Evolutionary conservation across 1,140 invertebrate genomes (phyloP), one percentile per base, ranked within the genome.

Genomic region (Hirudo medicinalis): DNA sequence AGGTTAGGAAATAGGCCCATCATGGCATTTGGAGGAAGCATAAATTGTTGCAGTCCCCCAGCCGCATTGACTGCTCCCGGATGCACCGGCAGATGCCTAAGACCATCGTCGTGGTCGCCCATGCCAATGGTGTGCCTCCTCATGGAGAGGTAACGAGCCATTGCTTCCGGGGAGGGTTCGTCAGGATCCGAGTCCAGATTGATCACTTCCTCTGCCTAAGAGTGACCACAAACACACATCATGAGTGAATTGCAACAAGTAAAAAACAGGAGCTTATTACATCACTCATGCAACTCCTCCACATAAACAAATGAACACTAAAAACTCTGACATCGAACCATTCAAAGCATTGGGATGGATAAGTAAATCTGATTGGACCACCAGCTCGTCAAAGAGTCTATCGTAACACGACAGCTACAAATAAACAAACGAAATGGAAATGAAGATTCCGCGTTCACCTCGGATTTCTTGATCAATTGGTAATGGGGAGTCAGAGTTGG

Each of bases 101-200:
- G 22, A 25, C 53, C 15, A 13, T 49, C 40, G 36, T 70, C 40
- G 25, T 27, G 25, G 20, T 66, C 90, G 9, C 91, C 91, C 11
- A 92, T 92, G 5, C 93, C 92, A 20, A 96, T 91, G 0, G 93
- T 96, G 79, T 96, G 92, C 68, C 92, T 85, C 71, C 92, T 83
- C 66, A 89, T 87, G 1, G 86, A 84, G 71, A 83, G 78, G 75
- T 84, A 84, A 11, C 80, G 74, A 6, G 78, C 79, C 40, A 82
- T 69, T 8, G 81, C 81, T 72, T 82, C 81, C 0, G 80, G 80
- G 13, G 77, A 79, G 3, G 81, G 81, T 71, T 81, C 81, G 67
- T 84, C 82, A 70, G 76, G 76, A 57, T 86, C 87, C 0, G 85
- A 85, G 77, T 88, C 87, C 15, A 82, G 82, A 27, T 43, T 71